Evolutionary conservation across 1,140 invertebrate genomes (phyloP).

Genomic region (Drosophila ananassae): DNA sequence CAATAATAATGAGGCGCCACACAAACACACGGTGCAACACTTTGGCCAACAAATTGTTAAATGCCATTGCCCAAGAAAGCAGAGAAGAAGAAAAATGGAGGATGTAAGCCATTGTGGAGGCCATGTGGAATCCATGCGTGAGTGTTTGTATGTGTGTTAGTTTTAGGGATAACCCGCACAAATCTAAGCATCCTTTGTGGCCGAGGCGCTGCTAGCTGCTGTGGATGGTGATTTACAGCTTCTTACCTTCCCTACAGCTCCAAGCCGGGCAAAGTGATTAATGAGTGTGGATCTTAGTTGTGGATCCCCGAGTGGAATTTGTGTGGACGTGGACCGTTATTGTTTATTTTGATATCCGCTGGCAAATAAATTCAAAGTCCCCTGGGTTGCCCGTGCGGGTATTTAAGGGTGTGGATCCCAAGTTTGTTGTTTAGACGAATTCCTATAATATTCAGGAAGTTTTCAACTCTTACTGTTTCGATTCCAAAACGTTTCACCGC

Average conservation of each 20-base stretch:
- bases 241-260: slow-evolving; percentile 1
- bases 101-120: slow-evolving; percentile 11
- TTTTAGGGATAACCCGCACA: slow-evolving; percentile 14
- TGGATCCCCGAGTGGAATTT: slow-evolving; percentile 4
- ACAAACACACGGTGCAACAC: slow-evolving; percentile 72
- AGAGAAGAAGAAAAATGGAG: background rate
- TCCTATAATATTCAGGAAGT: slow-evolving; percentile 13
- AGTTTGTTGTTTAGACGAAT: slow-evolving; percentile 41
- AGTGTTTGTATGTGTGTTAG: background rate
- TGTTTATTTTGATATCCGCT: slow-evolving; percentile 36
- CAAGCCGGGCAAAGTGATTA: slow-evolving; percentile 3
- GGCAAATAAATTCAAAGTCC: slow-evolving; percentile 38
- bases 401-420: slow-evolving; percentile 51
- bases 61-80: slow-evolving; percentile 26
- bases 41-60: slow-evolving; percentile 59
- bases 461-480: slow-evolving; percentile 22
- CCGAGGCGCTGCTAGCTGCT: background rate
- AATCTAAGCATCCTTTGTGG: slow-evolving; percentile 50
- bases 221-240: slow-evolving; percentile 23
- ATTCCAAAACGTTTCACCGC: slow-evolving; percentile 26
- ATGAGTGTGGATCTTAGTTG: slow-evolving; percentile 13
- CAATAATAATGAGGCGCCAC: slow-evolving; percentile 72
- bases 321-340: slow-evolving; percentile 13
- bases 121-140: slow-evolving; percentile 15
- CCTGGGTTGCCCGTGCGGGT: slow-evolving; percentile 28